These are phyloP conservation scores for Asobara japonica DNA, from an alignment of 1,140 invertebrate species.

Conservation along the genomic window DNA sequence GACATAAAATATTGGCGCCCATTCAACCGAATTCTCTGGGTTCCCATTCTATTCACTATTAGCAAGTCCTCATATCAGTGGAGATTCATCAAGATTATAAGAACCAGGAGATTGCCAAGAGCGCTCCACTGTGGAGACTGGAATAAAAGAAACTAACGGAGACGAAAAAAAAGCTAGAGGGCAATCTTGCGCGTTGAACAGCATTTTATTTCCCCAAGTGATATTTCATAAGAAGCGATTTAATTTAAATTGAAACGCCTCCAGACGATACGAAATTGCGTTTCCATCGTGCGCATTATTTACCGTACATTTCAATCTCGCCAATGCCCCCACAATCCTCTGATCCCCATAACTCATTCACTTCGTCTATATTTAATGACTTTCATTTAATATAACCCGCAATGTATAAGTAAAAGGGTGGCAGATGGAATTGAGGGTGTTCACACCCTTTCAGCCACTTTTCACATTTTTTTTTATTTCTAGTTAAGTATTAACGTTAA, in stretches of 20 bases:
- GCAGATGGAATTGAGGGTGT: background rate
- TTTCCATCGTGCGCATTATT: conserved; percentile 3
- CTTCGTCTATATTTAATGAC: background rate
- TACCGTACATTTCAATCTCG: background rate
- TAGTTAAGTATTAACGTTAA: no score
- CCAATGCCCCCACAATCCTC: background rate
- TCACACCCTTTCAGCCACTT: no score
- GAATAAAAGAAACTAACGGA: background rate
- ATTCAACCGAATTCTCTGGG: no score
- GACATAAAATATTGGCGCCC: no score
- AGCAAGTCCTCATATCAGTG: no score
- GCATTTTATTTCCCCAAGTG: conserved; percentile 27
- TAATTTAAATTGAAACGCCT: conserved; percentile 18
- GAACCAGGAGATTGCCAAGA: background rate
- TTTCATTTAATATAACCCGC: background rate
- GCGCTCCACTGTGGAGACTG: background rate
- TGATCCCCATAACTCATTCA: background rate
- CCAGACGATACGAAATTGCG: conserved; percentile 11
- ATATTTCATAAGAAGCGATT: conserved; percentile 22
- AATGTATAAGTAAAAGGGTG: background rate
- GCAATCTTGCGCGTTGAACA: background rate
- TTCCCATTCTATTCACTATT: no score
- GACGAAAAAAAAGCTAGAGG: background rate
- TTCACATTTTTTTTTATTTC: no score
- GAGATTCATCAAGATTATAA: background rate